Evolutionary conservation across 2,113 vertebrate genomes (phyloP).

Genomic region (Eclectus roratus): DNA sequence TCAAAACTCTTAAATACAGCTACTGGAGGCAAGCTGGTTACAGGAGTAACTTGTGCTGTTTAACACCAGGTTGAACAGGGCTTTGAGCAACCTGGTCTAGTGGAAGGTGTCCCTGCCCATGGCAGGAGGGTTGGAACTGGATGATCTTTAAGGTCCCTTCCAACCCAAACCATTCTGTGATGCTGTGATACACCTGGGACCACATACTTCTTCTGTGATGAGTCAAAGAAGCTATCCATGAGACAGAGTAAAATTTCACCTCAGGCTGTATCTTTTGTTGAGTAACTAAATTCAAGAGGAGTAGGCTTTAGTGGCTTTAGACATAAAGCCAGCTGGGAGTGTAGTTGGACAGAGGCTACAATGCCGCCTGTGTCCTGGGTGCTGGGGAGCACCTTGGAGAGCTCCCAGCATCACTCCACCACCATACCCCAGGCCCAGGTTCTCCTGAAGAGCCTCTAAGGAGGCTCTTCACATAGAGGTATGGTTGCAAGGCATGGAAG

Average conservation of each 20-base stretch:
- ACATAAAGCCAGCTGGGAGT: constrained; percentile 66
- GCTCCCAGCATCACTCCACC: background rate
- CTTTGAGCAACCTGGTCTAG: background rate
- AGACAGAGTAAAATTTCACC: constrained; percentile 58
- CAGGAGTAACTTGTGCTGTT: constrained; percentile 70
- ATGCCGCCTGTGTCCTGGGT: background rate
- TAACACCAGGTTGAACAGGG: background rate
- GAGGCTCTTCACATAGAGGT: constrained; percentile 67
- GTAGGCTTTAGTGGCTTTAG: constrained; percentile 48
- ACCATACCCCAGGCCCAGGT: background rate
- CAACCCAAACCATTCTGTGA: background rate
- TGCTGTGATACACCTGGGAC: background rate
- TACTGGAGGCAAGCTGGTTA: constrained; percentile 58
- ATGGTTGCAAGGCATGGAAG: background rate
- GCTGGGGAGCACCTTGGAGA: background rate
- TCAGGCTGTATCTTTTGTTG: constrained; percentile 15
- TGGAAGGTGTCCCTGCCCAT: background rate
- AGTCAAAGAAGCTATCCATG: constrained; percentile 67
- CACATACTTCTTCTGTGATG: constrained; percentile 62
- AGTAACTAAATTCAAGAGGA: constrained; percentile 71
- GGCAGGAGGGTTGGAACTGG: background rate
- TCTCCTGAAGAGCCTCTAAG: constrained; percentile 2
- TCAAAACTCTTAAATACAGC: constrained; percentile 73
- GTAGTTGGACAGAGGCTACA: constrained; percentile 72
- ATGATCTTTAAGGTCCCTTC: background rate